Base-by-base conservation (phyloP, 2,113 vertebrate species). In the Neotoma lepida region DNA sequence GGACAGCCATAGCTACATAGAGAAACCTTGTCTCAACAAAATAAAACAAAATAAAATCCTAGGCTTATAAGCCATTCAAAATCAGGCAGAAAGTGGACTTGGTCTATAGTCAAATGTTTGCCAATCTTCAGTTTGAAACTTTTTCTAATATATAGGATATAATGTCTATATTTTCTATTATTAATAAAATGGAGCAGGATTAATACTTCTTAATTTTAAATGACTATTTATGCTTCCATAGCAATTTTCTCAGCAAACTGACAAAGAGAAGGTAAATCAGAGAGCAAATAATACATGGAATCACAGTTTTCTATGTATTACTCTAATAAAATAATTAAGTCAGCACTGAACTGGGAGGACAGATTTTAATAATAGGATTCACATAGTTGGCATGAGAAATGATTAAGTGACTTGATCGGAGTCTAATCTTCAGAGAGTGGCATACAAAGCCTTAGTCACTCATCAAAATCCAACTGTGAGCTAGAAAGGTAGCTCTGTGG, bases 171-270 rank as follows among this genome's bases (percentile, higher is more conserved):
- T 93, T 89, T 96, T 61, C n/a, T 89, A 90, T 86, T 73, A 88
- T 68, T 90, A 77, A 64, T 86, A 88, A 28, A 93, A 88, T 39
- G 66, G 90, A 86, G 4, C 15, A 90, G 44, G 90, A 86, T 39
- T 66, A 70, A 54, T 41, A 86, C 51, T 68, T 64, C 76, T 12
- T 94, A 63, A 85, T 63, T 95, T 90, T 51, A 70, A 94, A 91
- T 70, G 6, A 70, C 70, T 68, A 86, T 17, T 49, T 93, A 61
- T 70, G 33, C 86, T 95, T 92, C 89, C 58, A 86, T 20, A 92
- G 56, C 28, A 80, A 93, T 80, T 90, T 96, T 96, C 64, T 44
- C 44, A 88, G 64, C 51, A 95, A 95, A 90, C 66, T 82, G 28
- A 51, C 33, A 70, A 89, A 95, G 41, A 68, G 41, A 94, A 46